These are phyloP conservation scores for Plestiodon gilberti DNA, from an alignment of 2,113 vertebrate species.

Conservation along the genomic window DNA sequence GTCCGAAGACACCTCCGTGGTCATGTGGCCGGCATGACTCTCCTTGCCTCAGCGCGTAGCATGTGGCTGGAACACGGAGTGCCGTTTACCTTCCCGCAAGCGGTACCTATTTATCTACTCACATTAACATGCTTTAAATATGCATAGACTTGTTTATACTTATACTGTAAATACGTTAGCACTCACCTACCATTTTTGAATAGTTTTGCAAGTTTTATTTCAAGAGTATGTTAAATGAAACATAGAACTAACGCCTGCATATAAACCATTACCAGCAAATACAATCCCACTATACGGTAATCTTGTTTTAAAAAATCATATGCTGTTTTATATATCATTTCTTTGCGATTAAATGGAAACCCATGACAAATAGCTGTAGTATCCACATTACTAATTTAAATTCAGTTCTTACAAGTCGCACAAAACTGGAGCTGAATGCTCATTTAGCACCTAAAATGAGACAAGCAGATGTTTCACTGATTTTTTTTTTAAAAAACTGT, in stretches of 20 bases:
- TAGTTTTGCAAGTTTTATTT: neutral
- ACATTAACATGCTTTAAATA: too few relatives aligned
- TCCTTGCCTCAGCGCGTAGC: too few relatives aligned
- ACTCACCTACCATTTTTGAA: neutral
- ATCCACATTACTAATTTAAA: constrained; percentile 7
- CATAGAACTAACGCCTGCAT: neutral
- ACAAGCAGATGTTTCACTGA: neutral
- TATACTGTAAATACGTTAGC: too few relatives aligned
- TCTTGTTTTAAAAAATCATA: neutral
- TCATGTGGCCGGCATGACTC: too few relatives aligned
- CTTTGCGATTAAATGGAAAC: neutral
- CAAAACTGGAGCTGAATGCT: neutral
- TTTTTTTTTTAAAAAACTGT: constrained; percentile 1
- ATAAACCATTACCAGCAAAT: neutral
- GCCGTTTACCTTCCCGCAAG: too few relatives aligned
- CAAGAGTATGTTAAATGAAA: neutral
- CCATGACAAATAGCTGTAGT: constrained; percentile 2
- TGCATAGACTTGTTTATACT: too few relatives aligned
- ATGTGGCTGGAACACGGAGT: too few relatives aligned
- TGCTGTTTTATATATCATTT: constrained; percentile 20
- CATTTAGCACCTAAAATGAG: neutral
- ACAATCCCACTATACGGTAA: neutral
- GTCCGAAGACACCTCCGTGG: too few relatives aligned
- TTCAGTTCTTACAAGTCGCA: neutral
- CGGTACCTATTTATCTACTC: too few relatives aligned